Evolutionary conservation across 2,888 invertebrate genomes (phyloP).

Genomic region (Hemistola chrysoprasaria): DNA sequence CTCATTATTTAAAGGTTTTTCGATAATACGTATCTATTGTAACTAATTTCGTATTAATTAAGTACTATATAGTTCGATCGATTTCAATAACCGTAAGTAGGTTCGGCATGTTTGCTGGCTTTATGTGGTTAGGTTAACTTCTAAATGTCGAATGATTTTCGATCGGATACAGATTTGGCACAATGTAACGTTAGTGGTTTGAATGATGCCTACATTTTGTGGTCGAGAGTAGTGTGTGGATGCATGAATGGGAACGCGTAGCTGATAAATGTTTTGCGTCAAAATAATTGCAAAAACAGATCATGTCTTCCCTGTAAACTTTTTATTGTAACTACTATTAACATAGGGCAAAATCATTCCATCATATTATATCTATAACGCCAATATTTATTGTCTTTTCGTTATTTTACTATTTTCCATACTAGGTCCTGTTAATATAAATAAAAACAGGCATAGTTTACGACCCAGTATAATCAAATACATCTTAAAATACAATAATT

Average conservation of each 20-base stretch:
- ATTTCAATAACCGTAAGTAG: constrained; percentile 26
- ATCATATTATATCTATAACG: constrained; percentile 23
- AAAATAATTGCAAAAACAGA: constrained; percentile 56
- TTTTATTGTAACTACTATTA: constrained; percentile 42
- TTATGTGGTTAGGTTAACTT: constrained; percentile 41
- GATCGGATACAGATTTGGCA: constrained; percentile 22
- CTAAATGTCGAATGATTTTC: constrained; percentile 24
- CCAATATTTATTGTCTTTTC: constrained; percentile 17
- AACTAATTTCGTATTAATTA: constrained; percentile 17
- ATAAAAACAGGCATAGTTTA: no score
- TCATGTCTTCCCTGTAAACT: constrained; percentile 70
- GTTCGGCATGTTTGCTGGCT: constrained; percentile 36
- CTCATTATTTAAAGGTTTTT: constrained; percentile 30
- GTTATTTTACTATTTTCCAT: no score
- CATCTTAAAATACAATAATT: no score
- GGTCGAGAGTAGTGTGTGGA: constrained; percentile 25
- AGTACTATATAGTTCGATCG: constrained; percentile 25
- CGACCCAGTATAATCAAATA: no score
- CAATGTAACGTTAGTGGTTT: constrained; percentile 22
- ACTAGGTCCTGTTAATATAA: no score
- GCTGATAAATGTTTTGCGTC: constrained; percentile 44
- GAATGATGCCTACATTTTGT: constrained; percentile 26
- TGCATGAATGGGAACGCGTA: constrained; percentile 30
- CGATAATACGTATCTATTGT: constrained; percentile 12
- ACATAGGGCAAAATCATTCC: constrained; percentile 23